Base-by-base conservation (phyloP, 1,140 invertebrate genomes). In the Armadillidium nasatum region DNA sequence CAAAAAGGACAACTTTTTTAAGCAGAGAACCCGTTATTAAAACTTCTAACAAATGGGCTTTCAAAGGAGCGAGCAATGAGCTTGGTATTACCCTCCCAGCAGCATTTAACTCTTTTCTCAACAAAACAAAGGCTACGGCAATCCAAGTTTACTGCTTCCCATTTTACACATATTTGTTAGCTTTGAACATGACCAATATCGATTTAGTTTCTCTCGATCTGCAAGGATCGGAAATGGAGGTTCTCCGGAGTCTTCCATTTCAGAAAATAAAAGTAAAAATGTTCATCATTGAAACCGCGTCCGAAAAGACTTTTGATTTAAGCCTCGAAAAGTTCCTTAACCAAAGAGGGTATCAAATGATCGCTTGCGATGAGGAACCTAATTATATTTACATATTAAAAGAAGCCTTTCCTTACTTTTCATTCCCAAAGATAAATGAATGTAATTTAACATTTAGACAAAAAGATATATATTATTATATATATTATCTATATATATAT, bases 1-100 rank as follows among this genome's bases (percentile, higher is more conserved):
- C 91, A 33, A 89, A 91, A 86, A 90, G 92, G 87, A 90, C 89
- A 81, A 85, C 79, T 76, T 50, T 73, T 44, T 19, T 54, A 76
- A 13, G 33, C 33, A 10, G 23, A 86, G 85, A 19, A 43, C 11
- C 71, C 82, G 86, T 73, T 85, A 86, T 21, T 84, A 23, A 60
- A 60, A 33, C 33, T 33, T 33, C 1, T 60, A 60, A 60, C 19
- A 15, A 13, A 15, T 60, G 50, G 50, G 19, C 7, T 60, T 60
- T 3, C 19, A 60, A 19, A 60, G 50, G 50, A 19, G 19, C 11
- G 11, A 60, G 50, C 50, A 13, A 60, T 60, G 50, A 60, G 50
- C 50, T 60, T 13, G 11, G 50, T 1, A 6, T 33, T 60, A 60
- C 50, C 7, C 4, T 60, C 1, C 50, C 50, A 15, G 11, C 50